phyloP scores from a whole-genome alignment of 2,113 vertebrate genomes.

The Tricholaema leucomelas region DNA sequence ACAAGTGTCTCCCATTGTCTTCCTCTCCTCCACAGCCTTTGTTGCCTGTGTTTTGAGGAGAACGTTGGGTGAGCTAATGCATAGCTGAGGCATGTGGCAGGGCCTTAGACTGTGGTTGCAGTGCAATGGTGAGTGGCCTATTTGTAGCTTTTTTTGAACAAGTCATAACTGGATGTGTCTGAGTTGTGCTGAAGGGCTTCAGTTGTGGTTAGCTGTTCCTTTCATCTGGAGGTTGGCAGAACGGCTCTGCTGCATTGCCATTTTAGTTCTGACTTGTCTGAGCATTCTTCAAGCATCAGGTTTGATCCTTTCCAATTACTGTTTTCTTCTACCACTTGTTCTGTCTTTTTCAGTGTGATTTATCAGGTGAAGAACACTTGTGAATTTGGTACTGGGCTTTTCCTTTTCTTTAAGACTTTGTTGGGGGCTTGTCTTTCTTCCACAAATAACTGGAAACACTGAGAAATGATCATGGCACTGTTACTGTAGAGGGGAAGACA shows the following conservation, averaged over 20 bases:
- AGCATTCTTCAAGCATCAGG: neutral
- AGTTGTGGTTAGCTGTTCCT: neutral
- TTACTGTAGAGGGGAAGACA: neutral
- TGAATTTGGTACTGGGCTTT: neutral
- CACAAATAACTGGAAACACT: neutral
- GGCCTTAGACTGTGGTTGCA: neutral
- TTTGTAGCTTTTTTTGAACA: neutral
- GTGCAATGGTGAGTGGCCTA: rapidly evolving
- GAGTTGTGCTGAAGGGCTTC: neutral
- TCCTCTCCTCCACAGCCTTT: neutral
- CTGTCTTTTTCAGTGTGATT: neutral
- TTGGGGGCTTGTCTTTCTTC: neutral
- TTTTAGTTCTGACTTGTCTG: neutral
- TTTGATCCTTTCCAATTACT: neutral
- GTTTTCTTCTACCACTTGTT: neutral
- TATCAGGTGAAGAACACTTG: neutral
- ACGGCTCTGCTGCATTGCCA: neutral
- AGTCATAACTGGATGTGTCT: neutral
- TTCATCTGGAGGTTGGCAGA: neutral
- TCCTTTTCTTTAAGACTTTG: neutral
- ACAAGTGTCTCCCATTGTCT: neutral
- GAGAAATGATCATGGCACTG: neutral
- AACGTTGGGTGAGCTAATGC: neutral
- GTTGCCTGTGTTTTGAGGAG: neutral
- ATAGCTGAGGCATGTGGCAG: neutral